phyloP scores from a whole-genome alignment of 2,113 vertebrate species.

The Phocoena sinus region DNA sequence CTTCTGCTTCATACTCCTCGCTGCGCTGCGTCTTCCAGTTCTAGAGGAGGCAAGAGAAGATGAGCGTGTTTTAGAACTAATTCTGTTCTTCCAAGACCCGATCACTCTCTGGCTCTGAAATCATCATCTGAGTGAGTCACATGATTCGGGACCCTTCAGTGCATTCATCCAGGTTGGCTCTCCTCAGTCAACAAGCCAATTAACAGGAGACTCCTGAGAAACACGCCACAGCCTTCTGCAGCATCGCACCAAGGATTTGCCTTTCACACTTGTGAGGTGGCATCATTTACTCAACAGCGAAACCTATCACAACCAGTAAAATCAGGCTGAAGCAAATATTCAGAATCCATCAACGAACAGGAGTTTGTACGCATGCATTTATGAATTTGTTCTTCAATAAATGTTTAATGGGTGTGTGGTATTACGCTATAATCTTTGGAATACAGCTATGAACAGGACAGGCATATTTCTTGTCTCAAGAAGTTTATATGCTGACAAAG shows the following conservation, averaged over 20 bases:
- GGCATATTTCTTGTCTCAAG: neutral
- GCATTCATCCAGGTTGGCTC: neutral
- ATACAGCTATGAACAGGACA: neutral
- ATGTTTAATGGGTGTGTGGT: neutral
- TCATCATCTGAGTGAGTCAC: neutral
- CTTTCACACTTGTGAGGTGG: neutral
- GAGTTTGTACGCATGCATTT: neutral
- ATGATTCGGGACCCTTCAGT: neutral
- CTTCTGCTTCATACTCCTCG: constrained; percentile 96
- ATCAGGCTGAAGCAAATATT: neutral
- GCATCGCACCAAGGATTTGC: neutral
- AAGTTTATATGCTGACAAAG: neutral
- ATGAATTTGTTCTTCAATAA: neutral
- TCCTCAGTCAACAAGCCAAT: neutral
- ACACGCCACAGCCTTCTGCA: neutral
- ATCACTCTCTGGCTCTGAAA: neutral
- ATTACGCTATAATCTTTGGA: neutral
- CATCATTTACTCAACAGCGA: neutral
- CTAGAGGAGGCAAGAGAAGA: constrained; percentile 74
- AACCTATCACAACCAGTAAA: neutral
- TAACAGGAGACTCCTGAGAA: neutral
- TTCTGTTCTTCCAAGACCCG: neutral
- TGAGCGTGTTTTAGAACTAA: neutral
- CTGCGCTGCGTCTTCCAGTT: constrained; percentile 85
- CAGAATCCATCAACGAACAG: neutral